Percentiles rank a stretch among this genome's conserved stretches.
phyloP scores from a whole-genome alignment of 2,888 invertebrate genomes.

The Cremastinae sp. region DNA sequence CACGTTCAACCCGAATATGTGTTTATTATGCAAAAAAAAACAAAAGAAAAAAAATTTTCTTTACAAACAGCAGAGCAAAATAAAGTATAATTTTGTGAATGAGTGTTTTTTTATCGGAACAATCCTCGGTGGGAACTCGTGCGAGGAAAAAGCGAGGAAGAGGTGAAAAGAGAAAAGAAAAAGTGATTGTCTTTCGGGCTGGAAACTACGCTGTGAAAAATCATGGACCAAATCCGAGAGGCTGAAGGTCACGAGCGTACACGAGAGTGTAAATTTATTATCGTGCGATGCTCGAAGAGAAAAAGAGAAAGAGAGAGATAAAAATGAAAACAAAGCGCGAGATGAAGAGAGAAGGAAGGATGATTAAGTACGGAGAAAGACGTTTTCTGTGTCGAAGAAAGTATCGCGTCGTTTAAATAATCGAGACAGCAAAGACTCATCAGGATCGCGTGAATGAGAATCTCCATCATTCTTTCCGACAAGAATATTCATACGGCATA shows the following conservation, averaged over 20 bases:
- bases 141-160: background rate
- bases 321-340: constrained; percentile 5
- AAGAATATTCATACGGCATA: background rate
- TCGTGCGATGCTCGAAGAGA: background rate
- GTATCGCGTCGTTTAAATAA: constrained; percentile 65
- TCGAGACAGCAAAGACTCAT: constrained; percentile 44
- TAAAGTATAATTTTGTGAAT: no score
- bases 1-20: no score
- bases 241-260: constrained; percentile 16
- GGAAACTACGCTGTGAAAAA: constrained; percentile 13
- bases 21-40: no score
- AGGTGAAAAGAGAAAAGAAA: background rate
- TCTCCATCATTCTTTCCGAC: constrained; percentile 31
- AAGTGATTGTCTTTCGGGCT: constrained; percentile 12
- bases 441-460: constrained; percentile 41
- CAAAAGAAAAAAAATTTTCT: no score
- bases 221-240: constrained; percentile 22
- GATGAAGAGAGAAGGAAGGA: constrained; percentile 32
- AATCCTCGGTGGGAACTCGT: background rate
- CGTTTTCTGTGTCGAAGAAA: constrained; percentile 71
- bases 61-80: no score
- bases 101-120: no score
- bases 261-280: constrained; percentile 33
- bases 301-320: background rate
- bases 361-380: constrained; percentile 22